Percentiles rank a stretch among this genome's conserved stretches.
phyloP scores from a whole-genome alignment of 1,140 invertebrate genomes.

The Physella acuta region DNA sequence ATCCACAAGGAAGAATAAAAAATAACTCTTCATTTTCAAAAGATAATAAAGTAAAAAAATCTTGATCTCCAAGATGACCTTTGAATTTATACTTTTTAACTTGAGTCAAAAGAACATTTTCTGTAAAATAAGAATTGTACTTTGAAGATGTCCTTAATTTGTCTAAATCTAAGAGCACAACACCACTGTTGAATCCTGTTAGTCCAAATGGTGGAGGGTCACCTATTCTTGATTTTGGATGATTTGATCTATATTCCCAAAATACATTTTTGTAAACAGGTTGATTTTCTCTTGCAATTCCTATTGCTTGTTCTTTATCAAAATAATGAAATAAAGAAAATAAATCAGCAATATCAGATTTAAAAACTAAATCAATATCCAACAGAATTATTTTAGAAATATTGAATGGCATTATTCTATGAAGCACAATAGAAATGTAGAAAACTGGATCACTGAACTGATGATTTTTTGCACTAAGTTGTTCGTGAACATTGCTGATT shows the following conservation, averaged over 20 bases:
- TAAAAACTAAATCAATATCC: constrained; percentile 79
- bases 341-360: constrained; percentile 70
- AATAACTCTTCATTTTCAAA: constrained; percentile 76
- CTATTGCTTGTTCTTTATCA: constrained; percentile 69
- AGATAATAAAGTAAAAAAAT: constrained; percentile 79
- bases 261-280: constrained; percentile 81
- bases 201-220: constrained; percentile 67
- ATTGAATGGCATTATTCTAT: constrained; percentile 68
- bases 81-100: constrained; percentile 71
- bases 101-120: constrained; percentile 65
- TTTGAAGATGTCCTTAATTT: constrained; percentile 67
- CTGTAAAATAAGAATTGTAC: constrained; percentile 66
- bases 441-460: constrained; percentile 84
- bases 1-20: constrained; percentile 76
- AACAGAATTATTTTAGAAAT: constrained; percentile 71
- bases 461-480: constrained; percentile 77
- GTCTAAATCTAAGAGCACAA: constrained; percentile 74
- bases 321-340: constrained; percentile 73
- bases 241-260: constrained; percentile 68
- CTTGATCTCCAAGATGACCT: constrained; percentile 85
- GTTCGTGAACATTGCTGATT: constrained; percentile 70
- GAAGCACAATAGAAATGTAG: constrained; percentile 76
- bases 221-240: constrained; percentile 68
- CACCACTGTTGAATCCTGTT: constrained; percentile 81
- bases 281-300: constrained; percentile 75